Percentiles rank a stretch among this genome's conserved stretches.
These are phyloP conservation scores for Urocolius indicus DNA, from an alignment of 2,113 vertebrate species.

Conservation along the genomic window DNA sequence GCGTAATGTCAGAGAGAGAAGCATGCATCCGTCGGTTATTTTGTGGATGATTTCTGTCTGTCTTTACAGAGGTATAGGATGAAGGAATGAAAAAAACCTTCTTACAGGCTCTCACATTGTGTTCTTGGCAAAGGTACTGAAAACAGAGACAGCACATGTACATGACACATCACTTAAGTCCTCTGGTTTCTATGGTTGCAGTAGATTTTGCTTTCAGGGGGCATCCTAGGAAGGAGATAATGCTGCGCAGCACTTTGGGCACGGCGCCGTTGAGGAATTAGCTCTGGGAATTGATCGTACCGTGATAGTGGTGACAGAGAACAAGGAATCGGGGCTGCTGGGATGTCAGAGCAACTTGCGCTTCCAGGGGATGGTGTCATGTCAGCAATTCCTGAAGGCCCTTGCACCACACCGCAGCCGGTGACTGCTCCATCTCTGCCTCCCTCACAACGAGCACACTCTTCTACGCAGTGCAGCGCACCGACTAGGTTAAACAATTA, in stretches of 20 bases:
- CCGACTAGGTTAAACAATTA: slow-evolving; percentile 88
- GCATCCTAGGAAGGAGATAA: slow-evolving; percentile 65
- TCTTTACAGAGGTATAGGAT: background rate
- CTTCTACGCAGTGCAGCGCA: slow-evolving; percentile 3
- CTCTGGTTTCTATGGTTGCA: slow-evolving; percentile 68
- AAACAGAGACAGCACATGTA: slow-evolving; percentile 60
- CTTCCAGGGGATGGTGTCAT: slow-evolving; percentile 22
- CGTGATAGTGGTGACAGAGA: slow-evolving; percentile 66
- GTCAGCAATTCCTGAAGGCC: slow-evolving; percentile 59
- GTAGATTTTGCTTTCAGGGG: slow-evolving; percentile 65
- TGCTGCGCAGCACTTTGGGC: slow-evolving; percentile 40
- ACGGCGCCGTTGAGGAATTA: slow-evolving; percentile 59
- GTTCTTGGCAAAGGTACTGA: slow-evolving; percentile 56
- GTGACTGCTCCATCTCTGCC: slow-evolving; percentile 36
- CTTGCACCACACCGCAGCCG: background rate
- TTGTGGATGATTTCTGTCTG: background rate
- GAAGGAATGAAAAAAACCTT: slow-evolving; percentile 44
- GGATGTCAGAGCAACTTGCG: slow-evolving; percentile 55
- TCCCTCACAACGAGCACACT: background rate
- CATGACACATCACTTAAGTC: slow-evolving; percentile 66
- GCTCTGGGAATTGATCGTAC: slow-evolving; percentile 56
- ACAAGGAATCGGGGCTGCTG: slow-evolving; percentile 38
- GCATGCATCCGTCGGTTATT: background rate
- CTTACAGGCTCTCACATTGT: slow-evolving; percentile 22
- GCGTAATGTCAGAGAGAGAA: background rate